Base-by-base conservation (phyloP, 2,797 vertebrate genomes). In the Cossypha polioptera region DNA sequence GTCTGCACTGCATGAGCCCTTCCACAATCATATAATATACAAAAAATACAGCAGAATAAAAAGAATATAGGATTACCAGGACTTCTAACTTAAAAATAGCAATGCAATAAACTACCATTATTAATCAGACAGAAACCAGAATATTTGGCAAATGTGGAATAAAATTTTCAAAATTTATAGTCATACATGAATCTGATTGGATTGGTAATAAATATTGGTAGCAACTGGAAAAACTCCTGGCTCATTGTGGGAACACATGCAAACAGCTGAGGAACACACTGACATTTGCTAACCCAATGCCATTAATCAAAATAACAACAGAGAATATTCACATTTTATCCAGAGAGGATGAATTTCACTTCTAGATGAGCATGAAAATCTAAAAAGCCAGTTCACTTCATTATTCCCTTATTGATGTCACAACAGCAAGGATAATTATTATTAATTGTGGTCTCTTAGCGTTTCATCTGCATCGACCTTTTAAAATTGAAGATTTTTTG, bases 101-200 rank as follows among this genome's bases (percentile, higher is more conserved):
- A 72, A 59, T 3, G 10, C 16, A 48, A 59, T 20, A 47, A 71
- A 47, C 2, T 1, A 11, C 28, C 53, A 5, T 25, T 48, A 69
- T 40, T 43, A 67, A 77, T 38, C 38, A 67, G 67, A 79, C 45
- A 84, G 38, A 75, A 88, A 92, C 25, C 31, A 90, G 48, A 65
- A 48, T 62, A 42, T 25, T 13, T 13, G 71, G 58, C 63, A 72
- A 53, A 58, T 12, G 13, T 5, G 12, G 25, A 40, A 14, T 20
- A 29, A 9, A 17, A 42, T 35, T 62, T 69, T 25, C 31, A 9
- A 11, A 53, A 61, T 68, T 28, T 65, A 31, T 8, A 58, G 42
- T 11, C n/a, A 3, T 1, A 8, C 2, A 33, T 5, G 22, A 35
- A 28, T 33, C 4, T 5, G 33, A 43, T 28, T 54, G 85, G 40